phyloP scores from a whole-genome alignment of 53 echinoderm and acorn worm genomes.

The Paracentrotus lividus region DNA sequence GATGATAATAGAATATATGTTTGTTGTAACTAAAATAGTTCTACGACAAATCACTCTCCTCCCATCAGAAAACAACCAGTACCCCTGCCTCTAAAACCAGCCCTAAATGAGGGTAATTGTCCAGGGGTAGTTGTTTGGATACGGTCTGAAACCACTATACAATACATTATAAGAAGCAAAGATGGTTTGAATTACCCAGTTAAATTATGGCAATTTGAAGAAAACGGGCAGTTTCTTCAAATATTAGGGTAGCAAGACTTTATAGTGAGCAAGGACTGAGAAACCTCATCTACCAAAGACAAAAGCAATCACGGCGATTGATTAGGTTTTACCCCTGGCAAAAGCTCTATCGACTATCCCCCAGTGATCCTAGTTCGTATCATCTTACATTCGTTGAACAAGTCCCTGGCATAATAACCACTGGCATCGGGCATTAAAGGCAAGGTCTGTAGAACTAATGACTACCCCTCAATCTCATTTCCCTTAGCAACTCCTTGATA shows the following conservation, averaged over 20 bases:
- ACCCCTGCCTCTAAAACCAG: too few relatives aligned
- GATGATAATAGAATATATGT: too few relatives aligned
- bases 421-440: slow-evolving; percentile 33
- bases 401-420: slow-evolving; percentile 58
- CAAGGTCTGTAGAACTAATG: slow-evolving; percentile 18
- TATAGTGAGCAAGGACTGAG: neutral
- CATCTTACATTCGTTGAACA: slow-evolving; percentile 49
- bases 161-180: neutral
- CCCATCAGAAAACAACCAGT: too few relatives aligned
- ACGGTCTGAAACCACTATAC: too few relatives aligned
- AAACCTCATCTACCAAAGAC: slow-evolving; percentile 17
- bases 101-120: too few relatives aligned
- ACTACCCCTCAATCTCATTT: slow-evolving; percentile 38
- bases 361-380: slow-evolving; percentile 13
- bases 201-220: neutral
- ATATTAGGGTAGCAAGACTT: neutral
- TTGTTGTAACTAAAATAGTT: too few relatives aligned
- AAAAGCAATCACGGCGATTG: slow-evolving; percentile 56
- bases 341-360: neutral
- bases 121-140: too few relatives aligned
- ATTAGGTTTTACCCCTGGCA: slow-evolving; percentile 23
- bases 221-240: neutral
- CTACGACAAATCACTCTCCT: too few relatives aligned
- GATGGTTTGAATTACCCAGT: neutral
- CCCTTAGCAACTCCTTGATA: slow-evolving; percentile 7